phyloP scores from a whole-genome alignment of 2,888 invertebrate genomes.

The Sympetrum striolatum region DNA sequence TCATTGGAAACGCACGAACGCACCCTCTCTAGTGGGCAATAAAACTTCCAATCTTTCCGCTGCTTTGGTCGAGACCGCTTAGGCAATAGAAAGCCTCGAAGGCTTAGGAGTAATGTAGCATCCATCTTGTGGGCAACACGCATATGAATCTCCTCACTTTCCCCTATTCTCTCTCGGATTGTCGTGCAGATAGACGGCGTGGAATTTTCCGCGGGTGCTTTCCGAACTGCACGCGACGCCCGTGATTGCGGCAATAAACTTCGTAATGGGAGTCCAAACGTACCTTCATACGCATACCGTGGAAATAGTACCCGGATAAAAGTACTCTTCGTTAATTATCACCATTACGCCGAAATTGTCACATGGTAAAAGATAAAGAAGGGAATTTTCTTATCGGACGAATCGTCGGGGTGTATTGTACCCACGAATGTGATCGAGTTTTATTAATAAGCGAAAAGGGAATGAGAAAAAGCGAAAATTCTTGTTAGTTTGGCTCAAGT shows the following conservation, averaged over 20 bases:
- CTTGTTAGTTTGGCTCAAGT: too few species aligned
- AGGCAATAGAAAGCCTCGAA: not conserved
- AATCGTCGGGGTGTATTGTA: too few species aligned
- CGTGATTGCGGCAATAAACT: constrained; percentile 15
- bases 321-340: not conserved
- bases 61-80: not conserved
- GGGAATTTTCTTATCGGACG: too few species aligned
- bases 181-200: not conserved
- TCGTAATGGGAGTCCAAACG: not conserved
- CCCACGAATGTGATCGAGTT: too few species aligned
- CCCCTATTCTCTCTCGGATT: not conserved
- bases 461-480: too few species aligned
- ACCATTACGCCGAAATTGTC: too few species aligned
- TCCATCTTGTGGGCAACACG: not conserved
- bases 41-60: not conserved
- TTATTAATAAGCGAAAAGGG: too few species aligned
- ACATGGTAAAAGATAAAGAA: too few species aligned
- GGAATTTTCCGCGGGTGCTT: not conserved
- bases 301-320: too few species aligned
- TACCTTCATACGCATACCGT: not conserved
- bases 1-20: not conserved
- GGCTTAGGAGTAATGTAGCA: not conserved
- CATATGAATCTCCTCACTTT: not conserved
- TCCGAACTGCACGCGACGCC: constrained; percentile 1
- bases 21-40: not conserved